Evolutionary conservation across 2,113 vertebrate species (phyloP).

Genomic region (Xyrauchen texanus): DNA sequence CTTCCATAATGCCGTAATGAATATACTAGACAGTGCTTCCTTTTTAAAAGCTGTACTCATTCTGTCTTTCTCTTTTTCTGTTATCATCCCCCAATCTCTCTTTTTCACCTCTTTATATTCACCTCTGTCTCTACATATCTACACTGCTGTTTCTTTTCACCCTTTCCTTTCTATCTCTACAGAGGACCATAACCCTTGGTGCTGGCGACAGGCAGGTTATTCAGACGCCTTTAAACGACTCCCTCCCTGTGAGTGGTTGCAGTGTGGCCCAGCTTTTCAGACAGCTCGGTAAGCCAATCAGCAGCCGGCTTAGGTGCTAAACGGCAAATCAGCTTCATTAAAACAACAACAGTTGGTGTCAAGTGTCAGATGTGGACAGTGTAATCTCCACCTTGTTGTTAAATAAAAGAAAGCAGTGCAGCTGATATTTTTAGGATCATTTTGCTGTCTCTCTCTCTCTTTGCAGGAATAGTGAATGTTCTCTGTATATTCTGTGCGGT

Average conservation of each 20-base stretch:
- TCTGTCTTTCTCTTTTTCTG: not conserved
- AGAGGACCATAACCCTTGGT: conserved; percentile 95
- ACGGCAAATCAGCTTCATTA: conserved; percentile 33
- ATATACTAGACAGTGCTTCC: conserved; percentile 1
- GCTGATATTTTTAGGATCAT: not conserved
- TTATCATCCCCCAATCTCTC: not conserved
- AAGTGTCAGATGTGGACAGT: conserved; percentile 23
- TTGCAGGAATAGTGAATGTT: conserved; percentile 89
- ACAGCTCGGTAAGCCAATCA: conserved; percentile 85
- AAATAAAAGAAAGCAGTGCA: conserved; percentile 1
- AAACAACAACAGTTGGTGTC: conserved; percentile 30
- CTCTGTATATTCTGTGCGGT: conserved; percentile 90
- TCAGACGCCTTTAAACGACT: conserved; percentile 91
- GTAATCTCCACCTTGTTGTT: conserved; percentile 16
- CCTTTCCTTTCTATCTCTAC: conserved; percentile 39
- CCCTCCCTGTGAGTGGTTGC: conserved; percentile 90
- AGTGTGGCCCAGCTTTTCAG: conserved; percentile 94
- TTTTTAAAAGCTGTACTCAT: conserved; percentile 17
- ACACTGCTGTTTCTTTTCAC: conserved; percentile 1
- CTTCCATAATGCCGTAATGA: conserved; percentile 45
- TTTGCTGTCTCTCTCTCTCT: not conserved
- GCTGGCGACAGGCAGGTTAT: conserved; percentile 96
- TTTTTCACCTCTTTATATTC: too few relatives aligned
- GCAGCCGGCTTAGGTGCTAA: conserved; percentile 9
- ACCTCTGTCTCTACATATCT: too few relatives aligned